These are phyloP conservation scores for Eustalomyia histrio DNA, from an alignment of 2,888 invertebrate species.

Conservation along the genomic window DNA sequence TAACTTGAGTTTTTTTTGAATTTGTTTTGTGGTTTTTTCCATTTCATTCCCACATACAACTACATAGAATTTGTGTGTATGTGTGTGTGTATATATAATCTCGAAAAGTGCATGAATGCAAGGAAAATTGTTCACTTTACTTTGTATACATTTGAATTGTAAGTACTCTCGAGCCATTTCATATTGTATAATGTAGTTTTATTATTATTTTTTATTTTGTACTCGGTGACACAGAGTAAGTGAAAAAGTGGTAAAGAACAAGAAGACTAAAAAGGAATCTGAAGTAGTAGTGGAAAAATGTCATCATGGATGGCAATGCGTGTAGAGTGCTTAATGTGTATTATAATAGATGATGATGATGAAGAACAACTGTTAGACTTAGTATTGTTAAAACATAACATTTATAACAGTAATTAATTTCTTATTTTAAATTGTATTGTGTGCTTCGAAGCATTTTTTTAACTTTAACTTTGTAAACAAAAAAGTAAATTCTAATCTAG, in stretches of 20 bases:
- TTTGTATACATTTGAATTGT: constrained; percentile 12
- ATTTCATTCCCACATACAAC: neutral
- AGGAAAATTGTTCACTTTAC: constrained; percentile 24
- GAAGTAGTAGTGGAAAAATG: constrained; percentile 18
- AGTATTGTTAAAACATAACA: neutral
- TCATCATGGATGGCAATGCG: constrained; percentile 23
- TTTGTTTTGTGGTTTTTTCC: constrained; percentile 11
- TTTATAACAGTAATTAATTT: neutral
- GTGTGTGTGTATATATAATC: neutral
- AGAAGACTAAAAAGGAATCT: neutral
- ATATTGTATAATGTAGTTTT: constrained; percentile 1
- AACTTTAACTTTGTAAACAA: no score
- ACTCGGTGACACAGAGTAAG: neutral
- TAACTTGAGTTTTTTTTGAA: neutral
- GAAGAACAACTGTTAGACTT: neutral
- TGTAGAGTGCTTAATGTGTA: constrained; percentile 31
- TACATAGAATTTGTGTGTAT: neutral
- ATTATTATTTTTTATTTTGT: neutral
- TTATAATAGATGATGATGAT: constrained; percentile 21
- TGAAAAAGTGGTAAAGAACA: neutral
- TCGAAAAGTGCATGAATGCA: neutral
- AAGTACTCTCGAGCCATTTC: constrained; percentile 19
- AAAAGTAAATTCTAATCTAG: no score
- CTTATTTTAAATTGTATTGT: neutral
- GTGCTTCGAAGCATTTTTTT: no score